Evolutionary conservation across 1,140 invertebrate genomes (phyloP).

Genomic region (Cotesia chilonis): DNA sequence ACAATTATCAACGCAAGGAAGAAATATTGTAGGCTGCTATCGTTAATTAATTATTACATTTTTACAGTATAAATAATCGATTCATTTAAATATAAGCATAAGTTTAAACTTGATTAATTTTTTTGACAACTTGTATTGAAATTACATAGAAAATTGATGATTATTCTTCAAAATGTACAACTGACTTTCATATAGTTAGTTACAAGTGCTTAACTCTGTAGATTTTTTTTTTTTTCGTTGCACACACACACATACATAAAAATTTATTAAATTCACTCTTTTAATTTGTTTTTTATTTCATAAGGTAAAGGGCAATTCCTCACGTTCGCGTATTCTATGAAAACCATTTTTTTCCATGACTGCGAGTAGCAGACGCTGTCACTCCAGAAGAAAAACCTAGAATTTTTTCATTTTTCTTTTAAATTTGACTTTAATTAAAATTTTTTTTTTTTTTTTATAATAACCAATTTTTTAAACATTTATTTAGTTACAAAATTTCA

Average conservation of each 20-base stretch:
- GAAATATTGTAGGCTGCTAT: constrained; percentile 48
- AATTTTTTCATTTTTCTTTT: constrained; percentile 29
- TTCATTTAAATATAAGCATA: not conserved
- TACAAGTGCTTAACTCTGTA: not conserved
- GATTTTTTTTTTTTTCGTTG: not conserved
- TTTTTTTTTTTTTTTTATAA: not conserved
- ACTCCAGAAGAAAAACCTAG: constrained; percentile 52
- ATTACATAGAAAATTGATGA: too few relatives aligned
- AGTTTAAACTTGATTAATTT: too few relatives aligned
- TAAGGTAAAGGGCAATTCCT: constrained; percentile 61
- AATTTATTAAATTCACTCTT: constrained; percentile 32
- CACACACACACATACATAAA: constrained; percentile 29
- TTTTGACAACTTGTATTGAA: too few relatives aligned
- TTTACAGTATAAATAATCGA: constrained; percentile 18
- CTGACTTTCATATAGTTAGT: not conserved
- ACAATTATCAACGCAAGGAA: constrained; percentile 46
- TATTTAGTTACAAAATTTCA: constrained; percentile 26
- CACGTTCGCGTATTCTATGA: constrained; percentile 53
- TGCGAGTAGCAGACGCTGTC: constrained; percentile 50
- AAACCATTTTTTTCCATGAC: constrained; percentile 41
- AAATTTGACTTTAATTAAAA: not conserved
- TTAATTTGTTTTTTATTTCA: constrained; percentile 35
- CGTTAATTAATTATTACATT: constrained; percentile 37
- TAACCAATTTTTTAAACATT: constrained; percentile 29
- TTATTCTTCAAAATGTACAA: too few relatives aligned